A percentile compares a stretch with the other conserved stretches of the same genome.
Conservation (phyloP, 2,797 vertebrate genomes). For the Leptoclinus maculatus region DNA sequence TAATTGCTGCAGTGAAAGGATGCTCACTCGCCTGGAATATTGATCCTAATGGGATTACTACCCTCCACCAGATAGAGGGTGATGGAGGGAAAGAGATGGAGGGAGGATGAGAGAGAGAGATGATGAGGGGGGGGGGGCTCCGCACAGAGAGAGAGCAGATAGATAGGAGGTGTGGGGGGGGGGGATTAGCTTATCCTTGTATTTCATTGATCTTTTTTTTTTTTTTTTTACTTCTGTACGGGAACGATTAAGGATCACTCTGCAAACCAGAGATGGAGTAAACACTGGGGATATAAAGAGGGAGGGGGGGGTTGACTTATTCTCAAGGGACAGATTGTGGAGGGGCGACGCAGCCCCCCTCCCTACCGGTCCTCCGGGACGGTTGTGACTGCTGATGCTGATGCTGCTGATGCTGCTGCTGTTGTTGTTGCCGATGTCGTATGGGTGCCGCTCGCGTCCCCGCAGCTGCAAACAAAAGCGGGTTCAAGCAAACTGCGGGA, state of each 20-base stretch:
- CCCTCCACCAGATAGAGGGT: conserved; percentile 87
- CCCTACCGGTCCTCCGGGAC: conserved; percentile 47
- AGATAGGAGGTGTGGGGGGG: conserved; percentile 47
- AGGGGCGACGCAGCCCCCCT: conserved; percentile 44
- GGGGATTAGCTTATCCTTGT: conserved; percentile 67
- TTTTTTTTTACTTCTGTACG: conserved; percentile 47
- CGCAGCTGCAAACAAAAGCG: conserved; percentile 62
- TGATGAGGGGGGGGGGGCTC: conserved; percentile 54
- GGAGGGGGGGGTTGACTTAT: conserved; percentile 12
- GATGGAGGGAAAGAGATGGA: conserved; percentile 77
- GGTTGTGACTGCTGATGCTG: conserved; percentile 22
- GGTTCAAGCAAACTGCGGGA: conserved; percentile 58
- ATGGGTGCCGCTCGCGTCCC: conserved; percentile 43
- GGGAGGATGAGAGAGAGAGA: conserved; percentile 71
- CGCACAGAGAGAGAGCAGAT: conserved; percentile 56
- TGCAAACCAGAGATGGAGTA: conserved; percentile 52
- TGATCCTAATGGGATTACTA: conserved; percentile 95
- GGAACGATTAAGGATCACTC: conserved; percentile 54
- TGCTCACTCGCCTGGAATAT: conserved; percentile 93
- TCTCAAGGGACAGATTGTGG: conserved; percentile 72
- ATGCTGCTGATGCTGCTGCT: neutral
- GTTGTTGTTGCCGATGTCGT: conserved; percentile 32
- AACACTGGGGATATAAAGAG: conserved; percentile 39
- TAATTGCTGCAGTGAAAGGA: conserved; percentile 96
- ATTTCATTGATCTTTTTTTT: conserved; percentile 61